Evolutionary conservation across 2,113 vertebrate genomes (phyloP).

Genomic region (Embiotoca jacksoni): DNA sequence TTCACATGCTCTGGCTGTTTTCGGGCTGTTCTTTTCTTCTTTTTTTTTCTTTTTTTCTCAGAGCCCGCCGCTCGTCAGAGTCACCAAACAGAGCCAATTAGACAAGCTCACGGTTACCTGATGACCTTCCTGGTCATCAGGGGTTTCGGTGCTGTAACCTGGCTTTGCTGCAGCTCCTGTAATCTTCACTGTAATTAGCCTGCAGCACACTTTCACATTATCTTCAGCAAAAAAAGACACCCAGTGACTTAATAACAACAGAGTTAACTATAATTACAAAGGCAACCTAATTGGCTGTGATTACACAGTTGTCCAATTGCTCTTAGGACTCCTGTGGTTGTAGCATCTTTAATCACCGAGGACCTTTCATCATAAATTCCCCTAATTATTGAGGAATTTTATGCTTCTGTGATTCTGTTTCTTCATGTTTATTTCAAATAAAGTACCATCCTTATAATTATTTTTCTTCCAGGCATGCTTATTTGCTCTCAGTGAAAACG

Average conservation of each 20-base stretch:
- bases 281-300: constrained; percentile 35
- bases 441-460: not conserved
- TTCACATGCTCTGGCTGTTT: constrained; percentile 20
- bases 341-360: constrained; percentile 14
- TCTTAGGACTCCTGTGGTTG: constrained; percentile 12
- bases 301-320: constrained; percentile 11
- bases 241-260: constrained; percentile 5
- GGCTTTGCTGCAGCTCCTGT: not conserved
- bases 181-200: constrained; percentile 28
- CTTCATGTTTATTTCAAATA: not conserved
- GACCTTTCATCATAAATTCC: constrained; percentile 31
- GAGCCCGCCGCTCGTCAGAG: not conserved
- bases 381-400: constrained; percentile 26
- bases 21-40: too few species aligned
- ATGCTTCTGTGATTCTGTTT: not conserved
- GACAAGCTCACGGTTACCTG: not conserved
- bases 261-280: constrained; percentile 31
- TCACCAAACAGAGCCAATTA: constrained; percentile 44
- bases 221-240: not conserved
- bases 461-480: not conserved
- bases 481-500: not conserved
- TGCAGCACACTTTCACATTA: not conserved
- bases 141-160: not conserved
- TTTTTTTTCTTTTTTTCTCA: not conserved
- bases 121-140: constrained; percentile 1